Conservation (phyloP, 2,113 vertebrate species). For the Capricornis sumatraensis region DNA sequence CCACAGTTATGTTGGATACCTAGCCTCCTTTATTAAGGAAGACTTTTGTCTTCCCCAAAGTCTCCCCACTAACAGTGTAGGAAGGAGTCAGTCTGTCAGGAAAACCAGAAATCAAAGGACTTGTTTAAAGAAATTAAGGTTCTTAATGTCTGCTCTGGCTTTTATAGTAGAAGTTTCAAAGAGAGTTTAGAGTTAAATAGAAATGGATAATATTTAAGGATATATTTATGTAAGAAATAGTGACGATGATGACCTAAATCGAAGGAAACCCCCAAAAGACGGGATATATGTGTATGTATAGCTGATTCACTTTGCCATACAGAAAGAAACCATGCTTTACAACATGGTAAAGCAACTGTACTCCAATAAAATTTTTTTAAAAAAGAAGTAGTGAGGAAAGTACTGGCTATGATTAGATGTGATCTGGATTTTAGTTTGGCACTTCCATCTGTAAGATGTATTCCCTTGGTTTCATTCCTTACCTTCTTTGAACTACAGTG, state of each 20-base stretch:
- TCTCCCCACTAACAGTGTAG: neutral
- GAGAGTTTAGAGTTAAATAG: neutral
- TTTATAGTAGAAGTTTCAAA: neutral
- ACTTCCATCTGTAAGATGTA: neutral
- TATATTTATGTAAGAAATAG: neutral
- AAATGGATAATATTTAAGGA: neutral
- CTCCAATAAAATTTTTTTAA: neutral
- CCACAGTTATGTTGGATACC: neutral
- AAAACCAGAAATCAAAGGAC: neutral
- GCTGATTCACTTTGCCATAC: neutral
- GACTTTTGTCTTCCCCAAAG: neutral
- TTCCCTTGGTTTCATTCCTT: neutral
- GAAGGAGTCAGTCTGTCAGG: neutral
- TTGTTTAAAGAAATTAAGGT: neutral
- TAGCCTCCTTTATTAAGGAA: neutral
- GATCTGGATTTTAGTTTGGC: neutral
- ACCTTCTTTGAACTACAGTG: neutral
- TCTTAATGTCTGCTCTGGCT: neutral
- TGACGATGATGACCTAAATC: neutral
- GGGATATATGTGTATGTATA: neutral
- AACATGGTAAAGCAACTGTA: neutral
- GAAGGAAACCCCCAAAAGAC: neutral
- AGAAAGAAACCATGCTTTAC: neutral
- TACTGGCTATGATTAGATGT: neutral
- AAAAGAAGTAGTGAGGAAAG: neutral